phyloP scores from a whole-genome alignment of 2,888 invertebrate genomes.

The Pristionchus exspectatus region DNA sequence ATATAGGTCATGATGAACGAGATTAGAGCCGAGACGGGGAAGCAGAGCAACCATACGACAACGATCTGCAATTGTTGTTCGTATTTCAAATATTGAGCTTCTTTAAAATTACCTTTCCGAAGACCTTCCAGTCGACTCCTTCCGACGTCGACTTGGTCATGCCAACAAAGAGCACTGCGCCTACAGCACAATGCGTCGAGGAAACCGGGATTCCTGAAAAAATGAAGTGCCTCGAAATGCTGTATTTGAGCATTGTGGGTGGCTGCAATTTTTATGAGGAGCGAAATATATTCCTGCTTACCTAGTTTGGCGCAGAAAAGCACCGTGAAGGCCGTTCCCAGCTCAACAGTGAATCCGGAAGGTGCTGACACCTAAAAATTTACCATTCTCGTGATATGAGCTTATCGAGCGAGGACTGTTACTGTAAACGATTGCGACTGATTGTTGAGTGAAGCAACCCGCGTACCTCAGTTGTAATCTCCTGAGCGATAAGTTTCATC shows the following conservation, averaged over 20 bases:
- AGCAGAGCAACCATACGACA: slow-evolving; percentile 68
- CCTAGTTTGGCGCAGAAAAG: slow-evolving; percentile 72
- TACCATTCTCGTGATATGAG: not conserved
- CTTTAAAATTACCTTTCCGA: slow-evolving; percentile 31
- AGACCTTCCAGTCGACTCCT: slow-evolving; percentile 64
- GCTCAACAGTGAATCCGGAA: slow-evolving; percentile 72
- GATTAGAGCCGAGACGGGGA: slow-evolving; percentile 68
- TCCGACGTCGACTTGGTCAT: slow-evolving; percentile 66
- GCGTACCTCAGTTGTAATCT: slow-evolving; percentile 69
- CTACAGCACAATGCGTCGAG: slow-evolving; percentile 74
- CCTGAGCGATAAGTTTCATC: slow-evolving; percentile 69
- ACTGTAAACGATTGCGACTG: not conserved
- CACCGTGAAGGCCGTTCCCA: slow-evolving; percentile 74
- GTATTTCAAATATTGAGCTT: not conserved
- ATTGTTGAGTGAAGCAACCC: too few species aligned
- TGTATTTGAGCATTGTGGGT: too few species aligned
- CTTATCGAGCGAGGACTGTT: not conserved
- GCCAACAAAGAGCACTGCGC: slow-evolving; percentile 73
- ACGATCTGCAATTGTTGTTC: slow-evolving; percentile 52
- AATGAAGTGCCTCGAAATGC: not conserved
- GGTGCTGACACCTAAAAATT: slow-evolving; percentile 59
- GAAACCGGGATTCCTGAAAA: slow-evolving; percentile 65
- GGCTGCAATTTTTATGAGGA: not conserved
- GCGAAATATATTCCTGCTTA: slow-evolving; percentile 18
- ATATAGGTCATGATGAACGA: slow-evolving; percentile 62